phyloP scores from a whole-genome alignment of 2,888 invertebrate genomes.

The Myopa testacea region DNA sequence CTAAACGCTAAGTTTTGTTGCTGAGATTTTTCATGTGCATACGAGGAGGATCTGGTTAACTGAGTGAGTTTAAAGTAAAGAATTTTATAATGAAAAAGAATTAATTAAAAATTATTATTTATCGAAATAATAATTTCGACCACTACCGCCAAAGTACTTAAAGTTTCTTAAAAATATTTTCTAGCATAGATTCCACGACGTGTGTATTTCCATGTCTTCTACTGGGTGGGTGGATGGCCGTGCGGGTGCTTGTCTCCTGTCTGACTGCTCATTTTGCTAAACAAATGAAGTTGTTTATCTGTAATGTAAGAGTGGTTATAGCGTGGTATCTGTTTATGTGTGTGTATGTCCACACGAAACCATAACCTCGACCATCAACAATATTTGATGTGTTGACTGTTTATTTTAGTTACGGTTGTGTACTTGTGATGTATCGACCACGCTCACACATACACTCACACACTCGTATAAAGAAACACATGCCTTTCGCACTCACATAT shows the following conservation, averaged over 20 bases:
- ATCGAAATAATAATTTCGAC: too few species aligned
- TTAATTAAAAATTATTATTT: too few species aligned
- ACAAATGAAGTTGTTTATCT: conserved; percentile 7
- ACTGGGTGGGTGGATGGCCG: neutral
- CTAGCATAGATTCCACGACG: too few species aligned
- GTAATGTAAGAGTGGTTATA: neutral
- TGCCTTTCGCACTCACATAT: neutral
- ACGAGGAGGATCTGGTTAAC: too few species aligned
- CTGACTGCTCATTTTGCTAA: conserved; percentile 10
- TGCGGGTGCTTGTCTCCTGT: conserved; percentile 2
- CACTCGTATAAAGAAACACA: too few species aligned
- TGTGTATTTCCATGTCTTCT: neutral
- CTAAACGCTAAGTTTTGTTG: too few species aligned
- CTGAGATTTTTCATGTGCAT: too few species aligned
- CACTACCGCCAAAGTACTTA: too few species aligned
- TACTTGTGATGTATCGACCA: neutral
- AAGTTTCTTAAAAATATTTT: too few species aligned
- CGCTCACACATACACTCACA: neutral
- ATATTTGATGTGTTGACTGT: conserved; percentile 6
- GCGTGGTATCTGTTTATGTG: neutral
- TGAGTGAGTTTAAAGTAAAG: too few species aligned
- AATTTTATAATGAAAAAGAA: too few species aligned
- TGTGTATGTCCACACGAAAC: neutral
- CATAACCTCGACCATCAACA: conserved; percentile 11
- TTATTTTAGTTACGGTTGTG: conserved; percentile 8